These are phyloP conservation scores for Procavia capensis DNA, from an alignment of 2,113 vertebrate species.

Conservation along the genomic window DNA sequence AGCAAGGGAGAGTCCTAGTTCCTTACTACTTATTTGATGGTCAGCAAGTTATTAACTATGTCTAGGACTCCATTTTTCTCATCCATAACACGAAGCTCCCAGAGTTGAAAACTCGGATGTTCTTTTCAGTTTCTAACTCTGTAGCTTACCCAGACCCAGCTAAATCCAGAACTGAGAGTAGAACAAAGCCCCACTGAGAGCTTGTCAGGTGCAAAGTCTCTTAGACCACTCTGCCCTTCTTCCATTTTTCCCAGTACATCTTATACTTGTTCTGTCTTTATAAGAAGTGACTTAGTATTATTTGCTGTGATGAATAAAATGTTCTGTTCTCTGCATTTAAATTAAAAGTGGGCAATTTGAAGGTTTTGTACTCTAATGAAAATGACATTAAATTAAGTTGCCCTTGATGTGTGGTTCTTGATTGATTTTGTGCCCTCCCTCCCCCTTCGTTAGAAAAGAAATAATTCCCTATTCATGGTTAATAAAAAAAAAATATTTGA, in stretches of 20 bases:
- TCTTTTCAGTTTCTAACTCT: constrained; percentile 23
- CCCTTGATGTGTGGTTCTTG: neutral
- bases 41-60: constrained; percentile 1
- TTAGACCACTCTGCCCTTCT: neutral
- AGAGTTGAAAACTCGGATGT: constrained; percentile 27
- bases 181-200: neutral
- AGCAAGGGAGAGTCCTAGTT: neutral
- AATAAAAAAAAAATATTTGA: constrained; percentile 58
- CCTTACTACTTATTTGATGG: neutral
- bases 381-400: constrained; percentile 60
- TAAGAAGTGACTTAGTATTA: constrained; percentile 41
- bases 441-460: neutral
- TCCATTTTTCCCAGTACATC: constrained; percentile 38
- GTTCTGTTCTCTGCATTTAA: constrained; percentile 52
- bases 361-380: constrained; percentile 40
- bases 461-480: constrained; percentile 47
- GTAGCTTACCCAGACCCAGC: neutral
- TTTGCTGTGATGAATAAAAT: constrained; percentile 59
- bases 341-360: constrained; percentile 56
- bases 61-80: constrained; percentile 32
- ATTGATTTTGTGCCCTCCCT: constrained; percentile 33
- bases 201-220: neutral
- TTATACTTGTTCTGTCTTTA: constrained; percentile 7
- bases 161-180: constrained; percentile 34
- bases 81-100: neutral